phyloP scores from a whole-genome alignment of 2,888 invertebrate species.

The Tipula confusa region DNA sequence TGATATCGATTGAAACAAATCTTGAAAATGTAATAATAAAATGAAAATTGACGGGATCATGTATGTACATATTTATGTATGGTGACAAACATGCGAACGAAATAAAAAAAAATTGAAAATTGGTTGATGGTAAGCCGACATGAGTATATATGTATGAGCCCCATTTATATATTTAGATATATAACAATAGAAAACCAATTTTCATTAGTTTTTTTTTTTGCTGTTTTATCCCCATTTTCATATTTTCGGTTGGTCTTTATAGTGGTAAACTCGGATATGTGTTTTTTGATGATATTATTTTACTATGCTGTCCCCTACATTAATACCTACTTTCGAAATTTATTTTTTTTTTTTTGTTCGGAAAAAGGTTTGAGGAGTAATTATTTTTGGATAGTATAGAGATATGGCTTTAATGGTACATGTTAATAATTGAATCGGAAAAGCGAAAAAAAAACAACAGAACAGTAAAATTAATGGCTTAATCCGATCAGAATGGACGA shows the following conservation, averaged over 20 bases:
- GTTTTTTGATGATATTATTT: constrained; percentile 21
- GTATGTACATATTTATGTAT: neutral
- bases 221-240: constrained; percentile 12
- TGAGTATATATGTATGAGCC: neutral
- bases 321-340: neutral
- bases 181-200: constrained; percentile 25
- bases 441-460: neutral
- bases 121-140: neutral
- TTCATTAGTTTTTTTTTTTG: neutral
- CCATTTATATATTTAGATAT: neutral
- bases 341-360: neutral
- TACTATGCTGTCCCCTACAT: neutral
- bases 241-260: neutral
- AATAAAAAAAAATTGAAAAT: too few species aligned
- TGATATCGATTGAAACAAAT: neutral
- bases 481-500: neutral
- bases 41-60: neutral
- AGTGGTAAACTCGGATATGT: neutral
- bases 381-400: neutral
- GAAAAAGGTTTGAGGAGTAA: neutral
- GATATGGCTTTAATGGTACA: neutral
- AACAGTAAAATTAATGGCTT: neutral
- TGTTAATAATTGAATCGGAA: neutral
- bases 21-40: neutral
- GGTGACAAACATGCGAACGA: neutral